These are phyloP conservation scores for Planiliza haematocheilus DNA, from an alignment of 2,113 vertebrate species.

Conservation along the genomic window DNA sequence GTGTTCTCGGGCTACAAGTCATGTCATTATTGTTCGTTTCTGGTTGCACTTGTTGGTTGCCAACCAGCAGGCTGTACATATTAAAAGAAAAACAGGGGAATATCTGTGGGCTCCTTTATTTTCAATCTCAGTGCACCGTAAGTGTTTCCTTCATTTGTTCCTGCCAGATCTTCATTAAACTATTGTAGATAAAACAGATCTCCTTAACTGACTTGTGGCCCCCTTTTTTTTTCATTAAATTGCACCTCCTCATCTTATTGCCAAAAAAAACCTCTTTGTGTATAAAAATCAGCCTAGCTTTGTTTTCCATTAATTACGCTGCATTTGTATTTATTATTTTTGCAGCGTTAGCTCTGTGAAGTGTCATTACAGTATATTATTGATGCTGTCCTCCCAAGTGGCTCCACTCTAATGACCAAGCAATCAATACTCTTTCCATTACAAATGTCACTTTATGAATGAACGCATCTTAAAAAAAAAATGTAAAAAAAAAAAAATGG, in stretches of 20 bases:
- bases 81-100: constrained; percentile 38
- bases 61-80: constrained; percentile 46
- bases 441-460: constrained; percentile 25
- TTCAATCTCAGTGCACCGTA: constrained; percentile 65
- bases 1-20: constrained; percentile 53
- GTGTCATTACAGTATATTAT: constrained; percentile 21
- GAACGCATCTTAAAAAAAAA: neutral
- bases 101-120: constrained; percentile 50
- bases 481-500: neutral
- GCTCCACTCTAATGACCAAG: constrained; percentile 6
- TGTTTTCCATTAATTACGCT: neutral
- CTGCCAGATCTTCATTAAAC: constrained; percentile 60
- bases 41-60: constrained; percentile 34
- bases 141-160: constrained; percentile 70
- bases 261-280: neutral
- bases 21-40: constrained; percentile 32
- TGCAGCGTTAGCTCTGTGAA: constrained; percentile 13
- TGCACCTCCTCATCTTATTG: constrained; percentile 36
- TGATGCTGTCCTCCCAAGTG: constrained; percentile 26
- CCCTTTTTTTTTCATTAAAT: constrained; percentile 28
- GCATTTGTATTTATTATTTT: too few relatives aligned
- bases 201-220: constrained; percentile 47
- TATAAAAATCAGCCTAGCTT: constrained; percentile 9
- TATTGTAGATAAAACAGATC: constrained; percentile 13
- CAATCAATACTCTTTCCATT: constrained; percentile 32